Evolutionary conservation across 1,140 invertebrate genomes (phyloP), one percentile per base, ranked within the genome.

Genomic region (Drosophila auraria): DNA sequence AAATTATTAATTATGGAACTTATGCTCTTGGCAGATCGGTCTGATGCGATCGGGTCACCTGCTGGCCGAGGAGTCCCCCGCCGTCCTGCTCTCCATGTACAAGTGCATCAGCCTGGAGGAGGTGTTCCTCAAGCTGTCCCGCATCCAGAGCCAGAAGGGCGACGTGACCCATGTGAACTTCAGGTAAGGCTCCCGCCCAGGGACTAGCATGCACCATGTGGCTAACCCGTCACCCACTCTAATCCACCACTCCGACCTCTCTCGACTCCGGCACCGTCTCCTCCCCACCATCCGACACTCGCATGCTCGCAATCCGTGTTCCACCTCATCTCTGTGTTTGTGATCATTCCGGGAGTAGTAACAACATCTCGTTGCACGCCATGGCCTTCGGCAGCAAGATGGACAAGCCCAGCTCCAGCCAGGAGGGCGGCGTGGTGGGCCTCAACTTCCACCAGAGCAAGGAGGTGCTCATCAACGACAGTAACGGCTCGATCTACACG

Each of bases 1-100:
- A 4, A n/a, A n/a, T 9, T 23, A 11, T 2, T n/a, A 38, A 23
- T 11, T n/a, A 2, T 40, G 17, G 0, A 56, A 56, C 20, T 23
- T 3, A 0, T 38, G 2, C 11, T 8, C 8, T 5, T 38, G 8
- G 5, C 89, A 98, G 97, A 98, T 99, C 90, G 98, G 98, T 73
- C 94, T 99, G 30, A 99, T 99, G 98, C 95, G 98, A 76, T 97
- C 96, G 83, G 98, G 98, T 14, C 95, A 97, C 49, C 94, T 99
- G 42, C 93, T 99, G 80, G 98, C 98, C 1, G 98, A 99, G 94
- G 97, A 98, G 91, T 97, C 97, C 3, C 98, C 98, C 1, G 95
- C 96, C 40, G 95, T 96, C 30, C 94, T 99, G 1, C 94, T 99
- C 27, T 94, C 95, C 7, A 96, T 96, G 94, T 98, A 98, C 93